A percentile compares a stretch with the other conserved stretches of the same genome.
phyloP scores from a whole-genome alignment of 2,888 invertebrate genomes.

The Brenthis daphne region DNA sequence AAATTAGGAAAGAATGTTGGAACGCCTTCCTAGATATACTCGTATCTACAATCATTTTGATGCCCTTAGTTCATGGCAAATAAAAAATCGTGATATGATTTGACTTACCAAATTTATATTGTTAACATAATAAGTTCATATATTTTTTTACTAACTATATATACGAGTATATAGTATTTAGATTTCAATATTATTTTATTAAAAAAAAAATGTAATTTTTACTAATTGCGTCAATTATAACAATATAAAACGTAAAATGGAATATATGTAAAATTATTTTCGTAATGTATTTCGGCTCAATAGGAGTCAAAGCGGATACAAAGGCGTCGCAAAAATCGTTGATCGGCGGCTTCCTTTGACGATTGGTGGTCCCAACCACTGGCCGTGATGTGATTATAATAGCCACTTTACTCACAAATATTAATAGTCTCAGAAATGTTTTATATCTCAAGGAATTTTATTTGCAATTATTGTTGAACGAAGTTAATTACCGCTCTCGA shows the following conservation, averaged over 20 bases:
- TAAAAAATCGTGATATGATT: conserved; percentile 8
- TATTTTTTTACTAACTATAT: not conserved
- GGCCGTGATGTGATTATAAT: conserved; percentile 78
- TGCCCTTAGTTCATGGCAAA: conserved; percentile 2
- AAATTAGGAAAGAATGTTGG: conserved; percentile 38
- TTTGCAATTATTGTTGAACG: conserved; percentile 54
- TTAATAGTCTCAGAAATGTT: conserved; percentile 59
- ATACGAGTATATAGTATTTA: not conserved
- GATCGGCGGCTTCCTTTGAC: conserved; percentile 74
- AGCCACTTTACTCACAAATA: conserved; percentile 70
- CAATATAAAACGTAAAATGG: conserved; percentile 1
- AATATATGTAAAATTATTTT: conserved; percentile 36
- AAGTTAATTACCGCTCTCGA: conserved; percentile 54
- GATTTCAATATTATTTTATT: not conserved
- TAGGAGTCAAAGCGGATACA: conserved; percentile 64
- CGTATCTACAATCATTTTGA: conserved; percentile 18
- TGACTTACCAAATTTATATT: conserved; percentile 2
- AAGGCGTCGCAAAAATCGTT: conserved; percentile 75
- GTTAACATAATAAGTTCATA: not conserved
- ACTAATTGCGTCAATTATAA: not conserved
- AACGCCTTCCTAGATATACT: conserved; percentile 22
- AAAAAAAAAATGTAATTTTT: not conserved
- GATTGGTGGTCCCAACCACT: conserved; percentile 73
- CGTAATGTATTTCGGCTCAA: conserved; percentile 55
- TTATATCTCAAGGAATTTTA: conserved; percentile 50